Evolutionary conservation across 2,888 invertebrate genomes (phyloP), one percentile per base, ranked within the genome.

Genomic region (Pycnomerus fuliginosus): DNA sequence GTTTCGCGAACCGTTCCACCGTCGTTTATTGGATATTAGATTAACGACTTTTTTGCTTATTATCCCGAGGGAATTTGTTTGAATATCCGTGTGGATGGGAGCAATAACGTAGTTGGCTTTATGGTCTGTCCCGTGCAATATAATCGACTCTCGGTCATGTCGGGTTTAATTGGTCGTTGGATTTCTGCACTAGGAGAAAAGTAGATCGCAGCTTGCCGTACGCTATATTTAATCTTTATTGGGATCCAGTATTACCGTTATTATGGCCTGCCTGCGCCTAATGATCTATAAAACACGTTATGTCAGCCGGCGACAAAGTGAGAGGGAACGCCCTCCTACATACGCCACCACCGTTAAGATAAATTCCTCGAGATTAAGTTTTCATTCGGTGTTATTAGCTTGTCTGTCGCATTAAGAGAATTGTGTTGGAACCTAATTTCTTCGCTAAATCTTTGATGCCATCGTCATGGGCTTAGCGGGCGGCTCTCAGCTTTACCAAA

Each of bases 1-100:
- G 44, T 48, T 48, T 51, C 48, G 42, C 49, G 44, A 47, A 34
- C 43, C 36, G 40, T 40, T 52, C 40, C 42, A 39, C 44, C 39
- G 48, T 46, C 51, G 47, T 53, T 55, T 55, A 44, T 51, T 48
- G 52, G 48, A 50, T 50, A 50, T 50, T 46, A 50, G 50, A 56
- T 51, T 49, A 54, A 50, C 44, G 51, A 48, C 48, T 51, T 51
- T 48, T 40, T 37, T 53, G 45, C 49, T 43, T 29, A 47, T 53
- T 39, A 53, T 44, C 42, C 20, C 20, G 20, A 8, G 20, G 20
- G 20, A 20, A 20, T 20, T 20, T 20, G 8, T 7, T 20, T 7
- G 20, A 20, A 20, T 8, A 8, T 20, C 20, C 5, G 5, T 5
- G 5, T 20, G 8, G 5, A 7, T 20, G 20, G 20, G 20, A 20